Evolutionary conservation across 2,113 vertebrate species (phyloP).

Genomic region (Vulpes lagopus): DNA sequence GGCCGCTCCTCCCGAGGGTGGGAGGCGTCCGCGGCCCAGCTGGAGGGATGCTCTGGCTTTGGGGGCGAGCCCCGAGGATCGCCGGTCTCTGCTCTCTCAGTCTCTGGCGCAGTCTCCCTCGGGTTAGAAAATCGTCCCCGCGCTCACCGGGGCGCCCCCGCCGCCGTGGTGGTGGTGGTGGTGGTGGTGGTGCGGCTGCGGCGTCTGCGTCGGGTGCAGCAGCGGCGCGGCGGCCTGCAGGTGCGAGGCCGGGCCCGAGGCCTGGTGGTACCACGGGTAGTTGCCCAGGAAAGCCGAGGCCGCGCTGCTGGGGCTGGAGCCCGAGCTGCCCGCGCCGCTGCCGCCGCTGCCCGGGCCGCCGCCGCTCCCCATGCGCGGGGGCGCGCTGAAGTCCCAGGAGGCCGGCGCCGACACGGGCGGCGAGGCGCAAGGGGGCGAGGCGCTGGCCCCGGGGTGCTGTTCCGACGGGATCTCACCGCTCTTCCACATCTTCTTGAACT

Average conservation of each 20-base stretch:
- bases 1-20: neutral
- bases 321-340: conserved; percentile 86
- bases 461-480: conserved; percentile 96
- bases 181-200: conserved; percentile 88
- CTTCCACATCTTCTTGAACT: conserved; percentile 99
- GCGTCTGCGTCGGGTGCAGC: conserved; percentile 89
- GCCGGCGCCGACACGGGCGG: conserved; percentile 88
- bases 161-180: conserved; percentile 84
- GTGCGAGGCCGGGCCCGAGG: conserved; percentile 90
- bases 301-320: conserved; percentile 89
- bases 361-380: conserved; percentile 89
- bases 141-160: conserved; percentile 90
- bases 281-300: conserved; percentile 93
- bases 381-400: conserved; percentile 95
- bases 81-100: conserved; percentile 41
- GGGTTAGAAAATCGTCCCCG: conserved; percentile 94
- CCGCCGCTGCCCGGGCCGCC: conserved; percentile 82
- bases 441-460: conserved; percentile 90
- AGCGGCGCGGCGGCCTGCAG: conserved; percentile 90
- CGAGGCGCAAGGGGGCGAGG: conserved; percentile 93
- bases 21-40: neutral
- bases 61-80: neutral
- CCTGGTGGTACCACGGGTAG: conserved; percentile 96
- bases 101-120: conserved; percentile 50
- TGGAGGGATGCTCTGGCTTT: neutral